Evolutionary conservation across 2,888 invertebrate species (phyloP).

Genomic region (Agonum fuliginosum): DNA sequence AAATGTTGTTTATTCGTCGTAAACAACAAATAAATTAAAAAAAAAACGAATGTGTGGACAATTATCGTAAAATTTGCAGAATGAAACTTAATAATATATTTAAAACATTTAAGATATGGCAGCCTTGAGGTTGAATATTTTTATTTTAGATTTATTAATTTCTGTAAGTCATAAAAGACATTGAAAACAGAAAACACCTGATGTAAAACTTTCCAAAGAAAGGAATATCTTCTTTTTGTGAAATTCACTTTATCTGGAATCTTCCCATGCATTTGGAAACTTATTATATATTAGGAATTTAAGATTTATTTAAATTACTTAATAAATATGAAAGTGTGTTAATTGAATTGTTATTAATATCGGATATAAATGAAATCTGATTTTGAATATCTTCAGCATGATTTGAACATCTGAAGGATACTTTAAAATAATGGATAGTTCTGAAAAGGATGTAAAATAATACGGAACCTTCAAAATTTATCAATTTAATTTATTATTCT

Average conservation of each 20-base stretch:
- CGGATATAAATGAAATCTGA: not conserved
- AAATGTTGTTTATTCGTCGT: constrained; percentile 41
- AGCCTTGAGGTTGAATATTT: constrained; percentile 27
- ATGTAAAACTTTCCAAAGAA: constrained; percentile 28
- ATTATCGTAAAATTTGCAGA: constrained; percentile 31
- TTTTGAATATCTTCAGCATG: too few relatives aligned
- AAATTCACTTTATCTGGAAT: constrained; percentile 30
- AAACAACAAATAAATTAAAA: constrained; percentile 26
- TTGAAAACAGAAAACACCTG: constrained; percentile 34
- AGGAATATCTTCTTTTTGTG: constrained; percentile 19
- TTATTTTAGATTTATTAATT: constrained; percentile 33
- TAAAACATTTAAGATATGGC: constrained; percentile 15
- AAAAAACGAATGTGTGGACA: constrained; percentile 3
- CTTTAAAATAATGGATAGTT: not conserved
- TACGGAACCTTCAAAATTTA: constrained; percentile 15
- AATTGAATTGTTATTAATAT: not conserved
- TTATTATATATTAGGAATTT: constrained; percentile 11
- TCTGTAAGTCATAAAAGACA: constrained; percentile 27
- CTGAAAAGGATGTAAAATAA: constrained; percentile 9
- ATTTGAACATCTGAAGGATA: not conserved
- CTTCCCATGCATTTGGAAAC: constrained; percentile 16
- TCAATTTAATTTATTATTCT: constrained; percentile 32
- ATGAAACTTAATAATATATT: constrained; percentile 34
- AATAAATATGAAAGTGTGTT: constrained; percentile 28
- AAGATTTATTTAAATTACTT: constrained; percentile 31